A percentile compares a stretch with the other conserved stretches of the same genome.
These are phyloP conservation scores for Electrophaes corylata DNA, from an alignment of 2,888 invertebrate species.

Conservation along the genomic window DNA sequence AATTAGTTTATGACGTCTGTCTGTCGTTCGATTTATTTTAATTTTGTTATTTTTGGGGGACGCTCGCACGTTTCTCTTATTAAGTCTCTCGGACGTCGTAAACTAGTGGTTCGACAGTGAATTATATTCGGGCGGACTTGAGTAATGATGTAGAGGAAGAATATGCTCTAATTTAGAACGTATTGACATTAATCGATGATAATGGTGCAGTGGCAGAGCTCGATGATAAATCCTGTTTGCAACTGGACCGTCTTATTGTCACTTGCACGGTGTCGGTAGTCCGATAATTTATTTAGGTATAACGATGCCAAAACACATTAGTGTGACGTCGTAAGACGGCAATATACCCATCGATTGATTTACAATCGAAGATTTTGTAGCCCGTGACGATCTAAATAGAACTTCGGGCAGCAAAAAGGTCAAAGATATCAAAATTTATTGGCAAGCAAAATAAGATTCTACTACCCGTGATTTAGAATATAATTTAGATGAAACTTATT, in stretches of 20 bases:
- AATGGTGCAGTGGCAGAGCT: conserved; percentile 44
- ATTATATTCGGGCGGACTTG: conserved; percentile 70
- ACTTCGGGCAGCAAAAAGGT: conserved; percentile 33
- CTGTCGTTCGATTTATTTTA: conserved; percentile 84
- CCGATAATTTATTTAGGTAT: conserved; percentile 47
- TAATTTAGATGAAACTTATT: conserved; percentile 10
- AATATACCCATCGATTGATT: conserved; percentile 49
- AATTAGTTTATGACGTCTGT: conserved; percentile 84
- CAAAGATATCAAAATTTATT: conserved; percentile 32
- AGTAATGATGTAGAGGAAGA: conserved; percentile 61
- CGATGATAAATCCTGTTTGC: conserved; percentile 48
- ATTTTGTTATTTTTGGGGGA: conserved; percentile 81
- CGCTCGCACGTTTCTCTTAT: conserved; percentile 68
- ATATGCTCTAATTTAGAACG: conserved; percentile 56
- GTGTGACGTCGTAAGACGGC: conserved; percentile 43
- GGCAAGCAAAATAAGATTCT: conserved; percentile 27
- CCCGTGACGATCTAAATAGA: conserved; percentile 39
- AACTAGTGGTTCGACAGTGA: conserved; percentile 73
- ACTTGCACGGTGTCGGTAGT: conserved; percentile 41
- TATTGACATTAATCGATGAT: conserved; percentile 69
- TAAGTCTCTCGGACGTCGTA: conserved; percentile 68
- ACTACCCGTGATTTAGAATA: conserved; percentile 5
- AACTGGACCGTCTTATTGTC: conserved; percentile 48
- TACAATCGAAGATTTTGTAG: conserved; percentile 42
- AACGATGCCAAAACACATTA: conserved; percentile 51